Base-by-base conservation (phyloP, 1,140 invertebrate genomes). In the Drosophila albomicans region DNA sequence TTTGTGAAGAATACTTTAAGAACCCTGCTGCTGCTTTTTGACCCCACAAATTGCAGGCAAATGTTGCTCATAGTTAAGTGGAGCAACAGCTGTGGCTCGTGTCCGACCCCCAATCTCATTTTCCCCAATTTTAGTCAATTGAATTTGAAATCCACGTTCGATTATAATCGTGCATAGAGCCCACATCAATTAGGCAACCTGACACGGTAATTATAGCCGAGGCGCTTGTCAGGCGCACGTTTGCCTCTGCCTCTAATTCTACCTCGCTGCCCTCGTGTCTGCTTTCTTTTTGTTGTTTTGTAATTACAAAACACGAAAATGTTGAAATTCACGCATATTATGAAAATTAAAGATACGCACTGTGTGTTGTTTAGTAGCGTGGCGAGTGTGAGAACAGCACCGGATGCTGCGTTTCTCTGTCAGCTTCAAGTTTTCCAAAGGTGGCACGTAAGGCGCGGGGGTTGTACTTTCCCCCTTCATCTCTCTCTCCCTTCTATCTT, bases 241-340 rank as follows among this genome's bases (percentile, higher is more conserved):
- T 64, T 30, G 20, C 20, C 16, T 20, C n/a, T 2, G 1, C 5
- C 49, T 25, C 13, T 25, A n/a, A 1, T 25, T 32, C 8, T 38
- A 10, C 3, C 6, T 16, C 13, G 10, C 46, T 61, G 30, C 45
- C 10, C 35, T 13, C n/a, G 5, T 25, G 6, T 49, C 49, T 51
- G 10, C 28, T 54, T 54, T 13, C 46, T 62, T 69, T 58, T 72
- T 56, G 20, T 52, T 32, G 41, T 46, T 73, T 89, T 90, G 81
- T 89, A 89, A 89, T 90, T 89, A 90, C 85, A 69, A 81, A 85
- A 89, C 84, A 89, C 85, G 20, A 85, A 81, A 89, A 85, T 80
- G 81, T 85, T 85, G 64, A 75, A 90, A 90, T 85, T 89, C 85
- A 89, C 81, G 85, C 85, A 88, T 89, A 89, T 89, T 89, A 90